Conservation (phyloP, 2,888 invertebrate species). For the Eupithecia abbreviata region DNA sequence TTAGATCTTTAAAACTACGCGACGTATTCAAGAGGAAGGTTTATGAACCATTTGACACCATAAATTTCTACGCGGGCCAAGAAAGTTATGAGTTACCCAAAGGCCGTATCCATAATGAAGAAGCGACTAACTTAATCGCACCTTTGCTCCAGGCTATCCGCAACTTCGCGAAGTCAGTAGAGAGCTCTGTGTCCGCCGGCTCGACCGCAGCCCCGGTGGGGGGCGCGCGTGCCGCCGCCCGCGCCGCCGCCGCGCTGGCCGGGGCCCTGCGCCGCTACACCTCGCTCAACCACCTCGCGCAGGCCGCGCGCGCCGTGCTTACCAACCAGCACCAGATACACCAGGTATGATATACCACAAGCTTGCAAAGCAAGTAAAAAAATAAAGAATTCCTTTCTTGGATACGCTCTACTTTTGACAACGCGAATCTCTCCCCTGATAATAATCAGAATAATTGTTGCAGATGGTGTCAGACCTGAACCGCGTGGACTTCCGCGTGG, state of each 20-base stretch:
- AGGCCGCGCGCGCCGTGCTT: constrained; percentile 97
- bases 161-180: constrained; percentile 85
- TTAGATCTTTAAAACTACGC: no score
- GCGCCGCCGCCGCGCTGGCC: constrained; percentile 96
- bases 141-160: constrained; percentile 84
- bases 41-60: no score
- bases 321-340: constrained; percentile 97
- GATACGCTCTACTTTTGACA: no score
- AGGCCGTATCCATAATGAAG: not conserved
- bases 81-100: not conserved
- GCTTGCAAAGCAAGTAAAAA: not conserved
- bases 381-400: no score
- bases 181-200: constrained; percentile 93
- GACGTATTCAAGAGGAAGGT: no score
- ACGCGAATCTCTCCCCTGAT: not conserved
- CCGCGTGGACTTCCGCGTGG: constrained; percentile 98
- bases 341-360: constrained; percentile 80
- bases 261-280: constrained; percentile 98
- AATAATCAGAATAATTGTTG: not conserved
- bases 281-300: constrained; percentile 97
- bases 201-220: constrained; percentile 92
- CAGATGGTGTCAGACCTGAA: constrained; percentile 99
- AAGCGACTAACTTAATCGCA: not conserved
- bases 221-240: constrained; percentile 90
- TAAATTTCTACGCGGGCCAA: not conserved